Conservation (phyloP, 2,888 invertebrate genomes). For the Drosophila gaucha region DNA sequence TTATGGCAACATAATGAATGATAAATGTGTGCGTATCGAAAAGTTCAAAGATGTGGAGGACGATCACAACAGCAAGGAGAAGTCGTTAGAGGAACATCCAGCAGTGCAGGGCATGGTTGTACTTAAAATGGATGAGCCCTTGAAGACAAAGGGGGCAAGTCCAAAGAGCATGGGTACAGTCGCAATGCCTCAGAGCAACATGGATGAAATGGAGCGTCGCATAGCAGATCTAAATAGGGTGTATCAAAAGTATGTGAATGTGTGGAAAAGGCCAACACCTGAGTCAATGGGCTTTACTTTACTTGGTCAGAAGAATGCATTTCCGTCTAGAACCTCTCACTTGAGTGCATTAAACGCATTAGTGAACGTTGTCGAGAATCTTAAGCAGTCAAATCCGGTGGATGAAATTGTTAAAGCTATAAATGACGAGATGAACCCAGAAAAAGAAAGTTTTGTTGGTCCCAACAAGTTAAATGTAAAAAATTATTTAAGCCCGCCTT, state of each 20-base stretch:
- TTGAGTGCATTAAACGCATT: conserved; percentile 51
- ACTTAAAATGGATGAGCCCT: conserved; percentile 12
- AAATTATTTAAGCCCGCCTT: conserved; percentile 6
- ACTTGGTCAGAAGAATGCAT: background rate
- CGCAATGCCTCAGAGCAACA: too few relatives aligned
- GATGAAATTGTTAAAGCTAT: conserved; percentile 53
- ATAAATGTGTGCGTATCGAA: background rate
- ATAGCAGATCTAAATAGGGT: conserved; percentile 34
- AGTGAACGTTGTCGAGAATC: conserved; percentile 45
- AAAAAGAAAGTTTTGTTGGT: background rate
- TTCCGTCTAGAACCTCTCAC: background rate
- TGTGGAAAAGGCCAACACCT: conserved; percentile 24
- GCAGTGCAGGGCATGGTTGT: conserved; percentile 15
- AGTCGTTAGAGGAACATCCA: conserved; percentile 1
- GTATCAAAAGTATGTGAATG: conserved; percentile 32
- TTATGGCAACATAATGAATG: background rate
- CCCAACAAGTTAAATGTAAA: conserved; percentile 1
- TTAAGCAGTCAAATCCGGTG: conserved; percentile 42
- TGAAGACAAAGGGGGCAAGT: background rate
- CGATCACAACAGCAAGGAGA: background rate
- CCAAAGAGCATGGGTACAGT: background rate
- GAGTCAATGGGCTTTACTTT: background rate
- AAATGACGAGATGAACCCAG: conserved; percentile 41
- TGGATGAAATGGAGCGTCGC: conserved; percentile 6
- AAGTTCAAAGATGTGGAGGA: background rate